Percentiles rank a stretch among this genome's conserved stretches.
phyloP scores from a whole-genome alignment of 2,797 vertebrate genomes.

The Vireo griseus region DNA sequence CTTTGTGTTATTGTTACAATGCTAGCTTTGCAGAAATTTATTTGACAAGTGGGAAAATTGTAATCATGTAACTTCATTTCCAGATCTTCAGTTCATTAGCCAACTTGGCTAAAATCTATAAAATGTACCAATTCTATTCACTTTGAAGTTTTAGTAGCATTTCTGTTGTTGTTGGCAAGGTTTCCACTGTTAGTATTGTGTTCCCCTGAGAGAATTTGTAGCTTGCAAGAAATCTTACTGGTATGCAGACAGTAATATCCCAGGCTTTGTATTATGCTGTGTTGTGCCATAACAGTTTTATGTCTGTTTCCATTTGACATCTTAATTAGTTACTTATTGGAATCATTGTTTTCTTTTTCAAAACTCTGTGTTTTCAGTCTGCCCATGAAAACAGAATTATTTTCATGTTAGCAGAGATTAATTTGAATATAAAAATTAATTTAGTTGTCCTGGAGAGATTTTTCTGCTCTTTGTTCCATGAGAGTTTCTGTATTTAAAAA shows the following conservation, averaged over 20 bases:
- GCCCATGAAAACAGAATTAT: not conserved
- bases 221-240: constrained; percentile 21
- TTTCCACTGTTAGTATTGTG: constrained; percentile 2
- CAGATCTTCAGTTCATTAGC: constrained; percentile 56
- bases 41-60: constrained; percentile 58
- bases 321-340: not conserved
- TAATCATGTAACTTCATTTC: constrained; percentile 51
- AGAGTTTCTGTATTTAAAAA: not conserved
- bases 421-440: not conserved
- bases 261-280: not conserved
- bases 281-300: constrained; percentile 17
- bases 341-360: not conserved
- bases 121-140: constrained; percentile 26
- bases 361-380: not conserved
- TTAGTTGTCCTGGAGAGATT: not conserved
- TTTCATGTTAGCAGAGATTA: not conserved
- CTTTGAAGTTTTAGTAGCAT: constrained; percentile 62
- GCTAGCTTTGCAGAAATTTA: constrained; percentile 35
- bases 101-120: constrained; percentile 36
- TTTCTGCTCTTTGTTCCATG: not conserved
- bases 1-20: constrained; percentile 1
- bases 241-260: constrained; percentile 32
- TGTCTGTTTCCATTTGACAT: constrained; percentile 28
- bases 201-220: not conserved
- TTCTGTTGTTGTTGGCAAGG: constrained; percentile 49